A percentile compares a stretch with the other conserved stretches of the same genome.
Conservation (phyloP, 1,140 invertebrate genomes). For the Drosophila repleta region DNA sequence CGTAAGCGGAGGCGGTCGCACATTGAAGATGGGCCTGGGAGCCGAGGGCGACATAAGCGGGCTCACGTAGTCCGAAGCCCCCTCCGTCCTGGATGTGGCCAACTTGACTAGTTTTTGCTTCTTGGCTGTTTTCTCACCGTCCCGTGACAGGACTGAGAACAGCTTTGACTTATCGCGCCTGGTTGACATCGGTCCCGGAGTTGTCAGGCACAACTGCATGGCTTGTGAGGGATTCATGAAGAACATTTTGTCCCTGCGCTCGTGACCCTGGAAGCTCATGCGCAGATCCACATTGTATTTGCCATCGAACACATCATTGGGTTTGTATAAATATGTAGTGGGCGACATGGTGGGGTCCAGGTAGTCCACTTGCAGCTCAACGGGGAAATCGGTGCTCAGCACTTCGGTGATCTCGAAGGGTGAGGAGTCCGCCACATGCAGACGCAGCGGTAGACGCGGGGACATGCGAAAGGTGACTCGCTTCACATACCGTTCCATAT, state of each 20-base stretch:
- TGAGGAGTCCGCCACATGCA: conserved; percentile 62
- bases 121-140: not conserved
- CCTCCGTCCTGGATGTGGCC: not conserved
- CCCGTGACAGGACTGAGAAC: not conserved
- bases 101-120: not conserved
- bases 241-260: conserved; percentile 60
- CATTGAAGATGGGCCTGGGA: conserved; percentile 41
- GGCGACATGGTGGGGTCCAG: conserved; percentile 48
- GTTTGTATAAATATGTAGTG: conserved; percentile 59
- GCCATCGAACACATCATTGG: conserved; percentile 44
- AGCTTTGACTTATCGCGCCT: not conserved
- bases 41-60: not conserved
- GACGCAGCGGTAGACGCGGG: conserved; percentile 55
- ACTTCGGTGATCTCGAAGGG: conserved; percentile 71
- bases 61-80: not conserved
- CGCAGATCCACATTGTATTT: conserved; percentile 39
- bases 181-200: not conserved
- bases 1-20: not conserved
- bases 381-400: conserved; percentile 57
- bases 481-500: conserved; percentile 48
- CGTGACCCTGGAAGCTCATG: conserved; percentile 44
- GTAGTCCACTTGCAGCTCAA: conserved; percentile 65
- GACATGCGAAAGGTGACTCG: conserved; percentile 66
- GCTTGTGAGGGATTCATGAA: conserved; percentile 59
- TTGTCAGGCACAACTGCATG: conserved; percentile 29